phyloP scores from a whole-genome alignment of 2,113 vertebrate genomes.

The Tamias sibiricus region DNA sequence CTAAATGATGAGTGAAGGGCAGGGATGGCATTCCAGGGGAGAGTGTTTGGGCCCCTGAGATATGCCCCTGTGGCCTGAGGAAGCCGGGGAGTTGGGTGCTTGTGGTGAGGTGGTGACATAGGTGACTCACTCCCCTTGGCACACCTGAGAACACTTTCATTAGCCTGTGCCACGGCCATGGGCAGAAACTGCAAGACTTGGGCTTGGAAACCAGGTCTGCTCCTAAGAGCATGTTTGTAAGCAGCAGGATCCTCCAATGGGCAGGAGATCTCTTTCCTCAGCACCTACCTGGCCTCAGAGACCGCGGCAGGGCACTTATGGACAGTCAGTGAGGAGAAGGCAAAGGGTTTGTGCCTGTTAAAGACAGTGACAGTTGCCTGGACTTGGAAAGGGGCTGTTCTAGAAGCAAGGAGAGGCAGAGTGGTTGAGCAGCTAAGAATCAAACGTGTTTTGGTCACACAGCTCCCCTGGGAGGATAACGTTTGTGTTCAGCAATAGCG shows the following conservation, averaged over 20 bases:
- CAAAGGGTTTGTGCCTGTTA: conserved; percentile 37
- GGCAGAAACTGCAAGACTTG: not conserved
- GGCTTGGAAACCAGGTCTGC: not conserved
- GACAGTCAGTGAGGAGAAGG: conserved; percentile 24
- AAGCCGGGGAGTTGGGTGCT: not conserved
- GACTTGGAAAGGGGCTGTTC: not conserved
- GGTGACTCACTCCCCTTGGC: not conserved
- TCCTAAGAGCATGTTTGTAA: not conserved
- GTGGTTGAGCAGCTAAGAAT: conserved; percentile 44
- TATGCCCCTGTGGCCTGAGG: too few relatives aligned
- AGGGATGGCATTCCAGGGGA: not conserved
- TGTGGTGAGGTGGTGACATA: not conserved
- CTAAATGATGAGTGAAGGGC: not conserved
- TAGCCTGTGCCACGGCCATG: accelerated
- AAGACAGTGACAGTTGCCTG: not conserved
- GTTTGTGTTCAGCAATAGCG: conserved; percentile 39
- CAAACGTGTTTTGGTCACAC: conserved; percentile 52
- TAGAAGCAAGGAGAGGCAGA: conserved; percentile 41
- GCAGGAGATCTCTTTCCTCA: not conserved
- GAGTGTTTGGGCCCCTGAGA: not conserved
- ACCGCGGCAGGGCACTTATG: not conserved
- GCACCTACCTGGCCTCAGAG: not conserved
- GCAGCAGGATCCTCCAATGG: not conserved
- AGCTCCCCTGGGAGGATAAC: conserved; percentile 57
- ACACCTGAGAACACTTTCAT: not conserved